Percentiles rank a stretch among this genome's conserved stretches.
phyloP scores from a whole-genome alignment of 2,113 vertebrate species.

The Saccopteryx leptura region DNA sequence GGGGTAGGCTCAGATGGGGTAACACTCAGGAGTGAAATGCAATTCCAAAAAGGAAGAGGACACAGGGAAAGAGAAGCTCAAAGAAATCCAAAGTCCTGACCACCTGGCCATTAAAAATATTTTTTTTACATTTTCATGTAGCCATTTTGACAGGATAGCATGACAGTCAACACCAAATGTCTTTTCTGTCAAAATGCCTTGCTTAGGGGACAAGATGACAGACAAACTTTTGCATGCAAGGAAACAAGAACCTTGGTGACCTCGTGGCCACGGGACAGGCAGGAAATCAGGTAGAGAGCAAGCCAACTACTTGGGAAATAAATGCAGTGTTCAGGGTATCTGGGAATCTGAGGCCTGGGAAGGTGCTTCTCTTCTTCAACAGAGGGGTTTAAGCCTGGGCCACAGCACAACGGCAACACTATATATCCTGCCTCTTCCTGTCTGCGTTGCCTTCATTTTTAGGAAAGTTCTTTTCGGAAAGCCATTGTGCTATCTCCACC shows the following conservation, averaged over 20 bases:
- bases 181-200: constrained; percentile 46
- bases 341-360: neutral
- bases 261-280: neutral
- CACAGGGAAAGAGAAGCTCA: neutral
- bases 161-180: neutral
- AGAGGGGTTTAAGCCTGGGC: neutral
- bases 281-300: neutral
- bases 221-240: neutral
- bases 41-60: neutral
- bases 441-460: neutral
- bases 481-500: neutral
- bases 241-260: neutral
- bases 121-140: neutral
- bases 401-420: neutral
- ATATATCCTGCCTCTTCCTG: neutral
- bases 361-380: neutral
- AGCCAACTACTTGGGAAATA: neutral
- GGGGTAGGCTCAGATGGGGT: neutral
- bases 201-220: neutral
- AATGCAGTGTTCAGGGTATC: neutral
- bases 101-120: neutral
- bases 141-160: neutral
- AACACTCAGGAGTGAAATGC: neutral
- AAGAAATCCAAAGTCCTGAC: neutral
- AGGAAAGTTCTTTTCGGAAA: constrained; percentile 17